Conservation (phyloP, 2,888 invertebrate genomes). For the Drosophila paramelanica region DNA sequence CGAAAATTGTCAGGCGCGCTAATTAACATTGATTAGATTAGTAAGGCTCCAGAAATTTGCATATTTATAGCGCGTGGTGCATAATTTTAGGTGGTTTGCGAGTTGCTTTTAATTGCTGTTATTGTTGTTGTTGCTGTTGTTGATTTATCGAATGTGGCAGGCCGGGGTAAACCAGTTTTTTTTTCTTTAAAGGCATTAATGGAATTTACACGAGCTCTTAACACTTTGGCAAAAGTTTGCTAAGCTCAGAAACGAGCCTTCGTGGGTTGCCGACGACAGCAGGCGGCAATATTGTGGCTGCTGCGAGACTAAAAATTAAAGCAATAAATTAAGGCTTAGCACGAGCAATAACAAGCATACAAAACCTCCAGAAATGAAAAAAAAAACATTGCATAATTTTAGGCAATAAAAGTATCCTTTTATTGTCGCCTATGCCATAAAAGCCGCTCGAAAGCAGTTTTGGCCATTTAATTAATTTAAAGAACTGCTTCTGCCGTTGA, state of each 20-base stretch:
- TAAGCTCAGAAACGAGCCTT: conserved; percentile 13
- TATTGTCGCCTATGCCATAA: conserved; percentile 43
- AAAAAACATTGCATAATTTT: conserved; percentile 50
- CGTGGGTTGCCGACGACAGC: conserved; percentile 27
- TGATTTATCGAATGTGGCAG: conserved; percentile 65
- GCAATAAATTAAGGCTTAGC: conserved; percentile 63
- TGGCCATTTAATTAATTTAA: conserved; percentile 54
- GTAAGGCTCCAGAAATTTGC: conserved; percentile 53
- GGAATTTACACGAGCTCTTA: conserved; percentile 77
- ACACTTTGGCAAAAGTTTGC: conserved; percentile 68
- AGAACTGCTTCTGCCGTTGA: conserved; percentile 1
- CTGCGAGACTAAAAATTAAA: conserved; percentile 69
- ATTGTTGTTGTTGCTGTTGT: conserved; percentile 25
- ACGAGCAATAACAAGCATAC: neutral
- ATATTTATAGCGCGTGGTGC: conserved; percentile 69
- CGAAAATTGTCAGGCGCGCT: conserved; percentile 51
- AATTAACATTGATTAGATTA: conserved; percentile 73
- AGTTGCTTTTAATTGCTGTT: conserved; percentile 61
- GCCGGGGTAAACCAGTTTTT: conserved; percentile 22
- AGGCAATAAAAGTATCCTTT: conserved; percentile 55
- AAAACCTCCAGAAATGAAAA: neutral
- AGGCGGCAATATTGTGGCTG: conserved; percentile 61
- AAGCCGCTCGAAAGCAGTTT: conserved; percentile 37
- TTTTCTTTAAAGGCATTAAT: conserved; percentile 51
- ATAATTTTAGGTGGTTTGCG: conserved; percentile 57